These are phyloP conservation scores for Oreohelix idahoensis DNA, from an alignment of 1,140 invertebrate genomes.

Conservation along the genomic window DNA sequence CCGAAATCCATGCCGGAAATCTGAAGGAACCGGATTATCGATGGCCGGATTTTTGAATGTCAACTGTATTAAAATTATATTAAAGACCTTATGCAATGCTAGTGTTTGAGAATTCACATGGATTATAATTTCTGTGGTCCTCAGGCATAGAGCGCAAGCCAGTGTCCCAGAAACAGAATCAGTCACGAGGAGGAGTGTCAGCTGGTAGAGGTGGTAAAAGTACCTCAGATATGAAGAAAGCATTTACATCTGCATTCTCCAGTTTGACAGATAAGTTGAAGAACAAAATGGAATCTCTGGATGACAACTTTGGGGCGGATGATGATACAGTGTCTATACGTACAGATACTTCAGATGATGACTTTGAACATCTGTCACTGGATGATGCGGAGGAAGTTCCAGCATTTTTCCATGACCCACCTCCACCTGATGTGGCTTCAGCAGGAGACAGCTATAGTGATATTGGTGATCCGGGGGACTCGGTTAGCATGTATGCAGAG, in stretches of 20 bases:
- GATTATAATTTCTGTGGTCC: no score
- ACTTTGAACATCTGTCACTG: conserved; percentile 72
- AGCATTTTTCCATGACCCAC: conserved; percentile 58
- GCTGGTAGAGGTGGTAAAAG: not conserved
- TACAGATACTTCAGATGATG: conserved; percentile 74
- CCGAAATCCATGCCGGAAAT: no score
- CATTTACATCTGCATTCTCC: conserved; percentile 61
- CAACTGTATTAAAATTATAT: no score
- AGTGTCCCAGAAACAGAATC: not conserved
- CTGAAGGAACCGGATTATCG: no score
- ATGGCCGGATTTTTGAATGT: no score
- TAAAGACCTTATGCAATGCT: no score
- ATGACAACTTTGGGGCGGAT: conserved; percentile 59
- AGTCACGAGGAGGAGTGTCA: not conserved
- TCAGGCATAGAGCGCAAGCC: conserved; percentile 31
- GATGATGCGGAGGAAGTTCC: conserved; percentile 65
- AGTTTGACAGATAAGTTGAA: conserved; percentile 65
- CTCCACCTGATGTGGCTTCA: conserved; percentile 56
- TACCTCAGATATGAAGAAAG: conserved; percentile 58
- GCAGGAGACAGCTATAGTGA: conserved; percentile 87
- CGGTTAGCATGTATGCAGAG: conserved; percentile 76
- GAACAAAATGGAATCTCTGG: conserved; percentile 53
- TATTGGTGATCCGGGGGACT: conserved; percentile 81
- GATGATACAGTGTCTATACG: conserved; percentile 71
- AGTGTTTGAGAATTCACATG: no score